Evolutionary conservation across 2,113 vertebrate genomes (phyloP).

Genomic region (Oreochromis spilurus): DNA sequence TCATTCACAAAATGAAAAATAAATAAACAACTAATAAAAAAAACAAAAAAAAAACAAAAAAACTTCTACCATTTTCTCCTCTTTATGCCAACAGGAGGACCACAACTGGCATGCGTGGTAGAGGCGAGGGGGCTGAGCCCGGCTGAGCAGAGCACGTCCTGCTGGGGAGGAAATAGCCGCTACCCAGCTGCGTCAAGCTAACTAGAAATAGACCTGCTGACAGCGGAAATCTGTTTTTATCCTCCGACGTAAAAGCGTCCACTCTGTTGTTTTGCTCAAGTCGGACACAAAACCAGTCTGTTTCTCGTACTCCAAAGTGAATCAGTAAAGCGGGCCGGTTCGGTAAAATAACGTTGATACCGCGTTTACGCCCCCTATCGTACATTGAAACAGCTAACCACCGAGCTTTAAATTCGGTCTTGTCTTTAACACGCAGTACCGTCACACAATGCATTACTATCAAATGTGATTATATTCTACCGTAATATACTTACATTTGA

Average conservation of each 20-base stretch:
- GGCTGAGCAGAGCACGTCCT: constrained; percentile 35
- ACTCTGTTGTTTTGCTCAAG: too few relatives aligned
- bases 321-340: background rate
- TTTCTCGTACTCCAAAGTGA: background rate
- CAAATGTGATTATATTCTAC: background rate
- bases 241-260: background rate
- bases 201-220: fast-evolving
- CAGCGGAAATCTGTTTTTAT: background rate
- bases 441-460: background rate
- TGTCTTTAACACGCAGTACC: background rate
- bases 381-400: background rate
- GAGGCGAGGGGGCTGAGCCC: background rate
- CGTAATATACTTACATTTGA: background rate
- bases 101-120: constrained; percentile 20
- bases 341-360: background rate
- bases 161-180: constrained; percentile 44
- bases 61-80: background rate
- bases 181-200: constrained; percentile 6
- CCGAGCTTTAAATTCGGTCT: background rate
- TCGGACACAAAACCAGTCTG: background rate
- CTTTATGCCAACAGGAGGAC: constrained; percentile 2
- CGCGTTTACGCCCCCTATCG: background rate
- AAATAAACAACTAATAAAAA: background rate
- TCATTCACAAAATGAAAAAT: background rate
- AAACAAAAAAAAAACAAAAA: fast-evolving